These are phyloP conservation scores for Lasioglossum marginatum DNA, from an alignment of 2,888 invertebrate genomes.

Conservation along the genomic window DNA sequence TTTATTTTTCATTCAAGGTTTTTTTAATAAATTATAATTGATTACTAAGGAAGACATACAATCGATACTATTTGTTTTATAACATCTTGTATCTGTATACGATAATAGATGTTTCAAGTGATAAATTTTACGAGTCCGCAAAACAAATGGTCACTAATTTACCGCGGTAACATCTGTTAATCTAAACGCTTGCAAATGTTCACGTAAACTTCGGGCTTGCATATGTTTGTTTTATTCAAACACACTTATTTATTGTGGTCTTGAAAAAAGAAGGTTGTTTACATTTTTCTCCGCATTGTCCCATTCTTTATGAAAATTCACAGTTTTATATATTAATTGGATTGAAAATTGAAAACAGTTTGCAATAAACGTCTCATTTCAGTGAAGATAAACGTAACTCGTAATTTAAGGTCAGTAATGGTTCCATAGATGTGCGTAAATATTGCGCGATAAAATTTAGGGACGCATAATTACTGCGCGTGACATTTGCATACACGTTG, in stretches of 20 bases:
- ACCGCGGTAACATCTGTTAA: neutral
- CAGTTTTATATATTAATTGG: neutral
- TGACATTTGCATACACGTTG: conserved; percentile 41
- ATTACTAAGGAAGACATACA: neutral
- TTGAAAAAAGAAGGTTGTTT: neutral
- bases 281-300: no score
- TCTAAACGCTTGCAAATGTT: conserved; percentile 5
- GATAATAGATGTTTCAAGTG: neutral
- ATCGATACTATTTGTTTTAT: no score
- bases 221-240: neutral
- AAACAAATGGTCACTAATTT: neutral
- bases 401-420: conserved; percentile 24
- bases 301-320: no score
- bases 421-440: neutral
- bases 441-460: conserved; percentile 35
- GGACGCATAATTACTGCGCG: conserved; percentile 44
- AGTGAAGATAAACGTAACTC: neutral
- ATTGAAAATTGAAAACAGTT: neutral
- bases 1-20: neutral
- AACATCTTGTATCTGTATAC: neutral
- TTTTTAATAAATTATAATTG: no score
- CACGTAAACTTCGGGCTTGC: neutral
- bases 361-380: neutral
- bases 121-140: neutral
- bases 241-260: neutral